Percentiles rank a stretch among this genome's conserved stretches.
phyloP scores from a whole-genome alignment of 2,113 vertebrate genomes.

The Festucalex cinctus region DNA sequence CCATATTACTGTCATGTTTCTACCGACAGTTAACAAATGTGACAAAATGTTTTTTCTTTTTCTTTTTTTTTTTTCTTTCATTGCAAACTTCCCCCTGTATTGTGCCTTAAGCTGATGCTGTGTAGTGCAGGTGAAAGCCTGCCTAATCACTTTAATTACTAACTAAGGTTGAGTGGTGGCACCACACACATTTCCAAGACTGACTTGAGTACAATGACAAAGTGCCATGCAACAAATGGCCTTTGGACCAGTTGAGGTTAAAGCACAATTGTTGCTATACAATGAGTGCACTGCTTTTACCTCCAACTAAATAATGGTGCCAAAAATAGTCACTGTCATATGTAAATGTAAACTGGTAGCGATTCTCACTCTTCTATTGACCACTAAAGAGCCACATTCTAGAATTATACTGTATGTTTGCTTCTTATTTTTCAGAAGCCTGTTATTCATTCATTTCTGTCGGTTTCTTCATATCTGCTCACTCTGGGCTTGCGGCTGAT shows the following conservation, averaged over 20 bases:
- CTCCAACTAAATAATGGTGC: neutral
- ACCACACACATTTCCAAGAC: slow-evolving; percentile 33
- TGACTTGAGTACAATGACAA: slow-evolving; percentile 5
- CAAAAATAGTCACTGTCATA: neutral
- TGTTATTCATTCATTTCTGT: slow-evolving; percentile 41
- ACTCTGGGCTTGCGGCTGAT: slow-evolving; percentile 43
- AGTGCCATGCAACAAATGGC: slow-evolving; percentile 31
- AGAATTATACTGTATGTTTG: slow-evolving; percentile 51
- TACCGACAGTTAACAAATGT: too few species aligned
- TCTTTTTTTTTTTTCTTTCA: too few species aligned
- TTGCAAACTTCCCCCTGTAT: too few species aligned
- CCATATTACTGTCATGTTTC: too few species aligned
- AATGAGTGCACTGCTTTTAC: neutral
- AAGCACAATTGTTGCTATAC: neutral
- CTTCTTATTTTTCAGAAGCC: slow-evolving; percentile 83
- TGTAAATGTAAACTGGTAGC: neutral
- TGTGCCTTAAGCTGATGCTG: neutral
- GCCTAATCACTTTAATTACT: neutral
- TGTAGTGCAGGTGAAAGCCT: neutral
- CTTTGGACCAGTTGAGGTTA: slow-evolving; percentile 29
- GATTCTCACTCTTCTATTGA: slow-evolving; percentile 33
- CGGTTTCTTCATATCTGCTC: slow-evolving; percentile 46
- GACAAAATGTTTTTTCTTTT: too few species aligned
- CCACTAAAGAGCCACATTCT: slow-evolving; percentile 45
- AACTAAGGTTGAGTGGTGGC: slow-evolving; percentile 24